Conservation (phyloP, 2,797 vertebrate genomes). For the Phataginus tetradactyla region DNA sequence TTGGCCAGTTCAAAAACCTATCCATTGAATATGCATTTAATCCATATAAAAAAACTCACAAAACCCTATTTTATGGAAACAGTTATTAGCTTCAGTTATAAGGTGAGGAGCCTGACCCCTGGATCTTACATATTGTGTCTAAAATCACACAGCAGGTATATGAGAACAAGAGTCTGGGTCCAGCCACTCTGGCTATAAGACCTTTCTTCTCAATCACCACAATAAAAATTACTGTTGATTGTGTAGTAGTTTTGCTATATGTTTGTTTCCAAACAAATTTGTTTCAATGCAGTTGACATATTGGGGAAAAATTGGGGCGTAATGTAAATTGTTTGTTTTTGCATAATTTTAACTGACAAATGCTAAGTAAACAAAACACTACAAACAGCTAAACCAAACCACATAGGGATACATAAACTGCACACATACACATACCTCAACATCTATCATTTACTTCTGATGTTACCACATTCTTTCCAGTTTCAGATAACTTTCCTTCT, state of each 20-base stretch:
- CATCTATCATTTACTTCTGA: too few species aligned
- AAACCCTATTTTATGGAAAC: neutral
- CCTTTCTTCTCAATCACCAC: neutral
- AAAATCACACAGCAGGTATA: neutral
- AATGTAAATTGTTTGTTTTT: neutral
- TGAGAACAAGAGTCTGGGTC: neutral
- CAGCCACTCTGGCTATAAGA: accelerated
- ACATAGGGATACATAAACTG: accelerated
- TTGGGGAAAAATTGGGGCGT: neutral
- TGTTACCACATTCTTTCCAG: neutral
- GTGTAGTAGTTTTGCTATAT: neutral
- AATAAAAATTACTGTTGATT: too few species aligned
- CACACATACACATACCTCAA: accelerated
- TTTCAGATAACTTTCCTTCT: neutral
- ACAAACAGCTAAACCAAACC: neutral
- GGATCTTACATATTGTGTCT: neutral
- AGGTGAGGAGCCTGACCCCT: neutral
- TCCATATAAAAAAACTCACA: neutral
- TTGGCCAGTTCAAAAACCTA: neutral
- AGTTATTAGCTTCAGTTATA: neutral
- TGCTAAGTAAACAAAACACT: neutral
- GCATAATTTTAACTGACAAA: neutral
- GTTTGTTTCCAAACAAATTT: conserved; percentile 6
- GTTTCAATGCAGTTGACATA: neutral
- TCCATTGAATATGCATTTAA: neutral